These are phyloP conservation scores for Anarsia innoxiella DNA, from an alignment of 2,888 invertebrate genomes.

Conservation along the genomic window DNA sequence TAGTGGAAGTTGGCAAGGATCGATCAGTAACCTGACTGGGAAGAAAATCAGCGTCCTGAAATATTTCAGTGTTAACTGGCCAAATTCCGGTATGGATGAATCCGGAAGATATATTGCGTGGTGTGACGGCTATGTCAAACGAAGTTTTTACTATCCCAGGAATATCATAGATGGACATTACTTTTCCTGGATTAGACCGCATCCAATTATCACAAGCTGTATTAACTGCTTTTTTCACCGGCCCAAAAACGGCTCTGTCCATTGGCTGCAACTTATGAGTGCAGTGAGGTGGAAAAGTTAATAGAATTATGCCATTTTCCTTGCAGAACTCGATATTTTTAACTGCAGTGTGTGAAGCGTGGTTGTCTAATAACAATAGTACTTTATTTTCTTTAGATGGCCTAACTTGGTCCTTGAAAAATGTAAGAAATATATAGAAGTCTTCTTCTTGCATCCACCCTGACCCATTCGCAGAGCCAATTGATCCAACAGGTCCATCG, in stretches of 20 bases:
- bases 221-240: constrained; percentile 27
- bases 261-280: constrained; percentile 26
- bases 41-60: too few relatives aligned
- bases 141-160: constrained; percentile 20
- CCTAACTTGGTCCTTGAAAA: constrained; percentile 28
- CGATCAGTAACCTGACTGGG: too few relatives aligned
- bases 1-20: too few relatives aligned
- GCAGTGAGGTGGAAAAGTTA: constrained; percentile 39
- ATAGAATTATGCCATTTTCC: constrained; percentile 37
- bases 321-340: constrained; percentile 29
- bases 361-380: constrained; percentile 31
- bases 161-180: constrained; percentile 31
- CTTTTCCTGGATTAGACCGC: constrained; percentile 25
- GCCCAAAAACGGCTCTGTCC: constrained; percentile 33
- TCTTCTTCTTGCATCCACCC: constrained; percentile 34
- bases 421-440: constrained; percentile 27
- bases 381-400: constrained; percentile 23
- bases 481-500: constrained; percentile 33
- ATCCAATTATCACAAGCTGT: constrained; percentile 26
- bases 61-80: too few relatives aligned
- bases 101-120: too few relatives aligned
- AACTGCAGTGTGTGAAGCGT: constrained; percentile 27
- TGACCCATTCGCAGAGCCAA: constrained; percentile 28
- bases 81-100: too few relatives aligned
- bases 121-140: too few relatives aligned